phyloP scores from a whole-genome alignment of 2,888 invertebrate species.

The Blastobasis adustella region DNA sequence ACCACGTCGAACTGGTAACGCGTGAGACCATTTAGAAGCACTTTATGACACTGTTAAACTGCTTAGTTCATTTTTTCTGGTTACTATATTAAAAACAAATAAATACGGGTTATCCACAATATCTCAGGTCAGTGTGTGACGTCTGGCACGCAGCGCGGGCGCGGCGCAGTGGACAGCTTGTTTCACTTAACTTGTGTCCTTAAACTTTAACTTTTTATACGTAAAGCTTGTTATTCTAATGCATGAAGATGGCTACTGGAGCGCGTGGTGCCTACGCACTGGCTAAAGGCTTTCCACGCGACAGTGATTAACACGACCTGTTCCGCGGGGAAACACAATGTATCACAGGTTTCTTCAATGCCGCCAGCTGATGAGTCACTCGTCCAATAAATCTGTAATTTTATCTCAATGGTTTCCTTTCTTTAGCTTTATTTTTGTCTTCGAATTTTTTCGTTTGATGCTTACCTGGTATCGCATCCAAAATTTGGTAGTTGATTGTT shows the following conservation, averaged over 20 bases:
- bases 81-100: conserved; percentile 7
- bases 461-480: no score
- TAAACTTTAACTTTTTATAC: background rate
- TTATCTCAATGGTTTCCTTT: no score
- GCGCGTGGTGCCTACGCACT: no score
- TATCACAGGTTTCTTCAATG: background rate
- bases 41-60: no score
- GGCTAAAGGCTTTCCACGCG: conserved; percentile 4
- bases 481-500: no score
- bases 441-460: no score
- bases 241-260: no score
- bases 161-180: conserved; percentile 2
- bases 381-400: no score
- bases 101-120: conserved; percentile 9
- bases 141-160: conserved; percentile 1
- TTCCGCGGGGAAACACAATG: conserved; percentile 12
- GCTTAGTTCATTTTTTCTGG: background rate
- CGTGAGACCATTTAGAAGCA: no score
- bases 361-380: conserved; percentile 8
- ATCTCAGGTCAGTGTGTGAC: conserved; percentile 9
- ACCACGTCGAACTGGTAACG: no score
- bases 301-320: conserved; percentile 19
- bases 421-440: no score
- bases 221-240: no score
- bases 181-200: background rate